Evolutionary conservation across 2,113 vertebrate genomes (phyloP).

Genomic region (Chaenogobius annularis): DNA sequence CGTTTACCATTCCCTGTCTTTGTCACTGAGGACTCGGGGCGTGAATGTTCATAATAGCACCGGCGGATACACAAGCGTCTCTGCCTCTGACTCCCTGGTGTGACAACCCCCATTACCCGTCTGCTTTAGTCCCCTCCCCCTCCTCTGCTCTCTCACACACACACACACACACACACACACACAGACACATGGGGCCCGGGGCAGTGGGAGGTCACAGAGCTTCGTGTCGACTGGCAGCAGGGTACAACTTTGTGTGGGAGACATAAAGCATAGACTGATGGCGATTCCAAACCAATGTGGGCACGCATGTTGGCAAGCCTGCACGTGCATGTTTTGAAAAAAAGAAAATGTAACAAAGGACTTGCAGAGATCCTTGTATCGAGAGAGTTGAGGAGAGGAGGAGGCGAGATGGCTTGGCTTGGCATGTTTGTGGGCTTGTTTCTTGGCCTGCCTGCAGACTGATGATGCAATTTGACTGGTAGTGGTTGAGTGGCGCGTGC

Average conservation of each 20-base stretch:
- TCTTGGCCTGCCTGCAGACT: slow-evolving; percentile 54
- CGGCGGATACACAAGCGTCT: slow-evolving; percentile 61
- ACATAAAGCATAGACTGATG: slow-evolving; percentile 50
- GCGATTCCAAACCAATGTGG: slow-evolving; percentile 42
- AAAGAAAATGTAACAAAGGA: slow-evolving; percentile 48
- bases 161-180: slow-evolving; percentile 27
- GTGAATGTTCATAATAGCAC: slow-evolving; percentile 51
- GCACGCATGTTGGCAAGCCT: slow-evolving; percentile 50
- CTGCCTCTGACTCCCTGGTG: slow-evolving; percentile 67
- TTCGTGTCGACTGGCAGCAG: slow-evolving; percentile 56
- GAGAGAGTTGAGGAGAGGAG: slow-evolving; percentile 23
- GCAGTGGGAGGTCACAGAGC: slow-evolving; percentile 65
- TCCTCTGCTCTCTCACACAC: slow-evolving; percentile 31
- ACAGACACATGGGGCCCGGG: slow-evolving; percentile 21
- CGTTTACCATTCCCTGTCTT: slow-evolving; percentile 19
- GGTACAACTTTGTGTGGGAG: slow-evolving; percentile 50
- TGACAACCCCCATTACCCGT: slow-evolving; percentile 77
- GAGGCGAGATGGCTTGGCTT: slow-evolving; percentile 52
- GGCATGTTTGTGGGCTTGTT: slow-evolving; percentile 40
- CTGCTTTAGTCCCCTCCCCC: slow-evolving; percentile 64
- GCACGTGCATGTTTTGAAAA: slow-evolving; percentile 57
- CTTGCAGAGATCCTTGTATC: slow-evolving; percentile 15
- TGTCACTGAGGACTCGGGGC: slow-evolving; percentile 10
- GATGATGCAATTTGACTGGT: slow-evolving; percentile 63
- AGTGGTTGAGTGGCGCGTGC: slow-evolving; percentile 18